These are phyloP conservation scores for Epinephelus malabaricus DNA, from an alignment of 2,797 vertebrate species.

Conservation along the genomic window DNA sequence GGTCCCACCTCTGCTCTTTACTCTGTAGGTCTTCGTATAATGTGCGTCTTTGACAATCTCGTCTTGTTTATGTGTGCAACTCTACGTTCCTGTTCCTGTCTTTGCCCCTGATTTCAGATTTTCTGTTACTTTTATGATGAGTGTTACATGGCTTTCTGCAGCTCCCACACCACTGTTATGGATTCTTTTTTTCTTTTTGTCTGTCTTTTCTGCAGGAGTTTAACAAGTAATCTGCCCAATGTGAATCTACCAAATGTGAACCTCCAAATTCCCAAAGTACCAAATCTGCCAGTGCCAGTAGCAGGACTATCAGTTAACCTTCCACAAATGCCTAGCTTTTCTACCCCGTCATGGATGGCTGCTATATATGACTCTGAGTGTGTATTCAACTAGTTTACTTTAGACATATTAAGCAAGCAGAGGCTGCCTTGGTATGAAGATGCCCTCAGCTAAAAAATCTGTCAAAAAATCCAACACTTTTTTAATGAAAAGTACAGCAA, in stretches of 20 bases:
- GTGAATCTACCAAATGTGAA: slow-evolving; percentile 99
- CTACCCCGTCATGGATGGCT: slow-evolving; percentile 99
- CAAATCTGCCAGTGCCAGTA: slow-evolving; percentile 96
- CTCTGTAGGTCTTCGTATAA: slow-evolving; percentile 59
- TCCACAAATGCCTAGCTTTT: slow-evolving; percentile 99
- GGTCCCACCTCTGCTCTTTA: slow-evolving; percentile 19
- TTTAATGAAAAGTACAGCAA: background rate
- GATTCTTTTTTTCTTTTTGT: slow-evolving; percentile 98
- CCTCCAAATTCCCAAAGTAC: slow-evolving; percentile 99
- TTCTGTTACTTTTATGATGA: slow-evolving; percentile 84
- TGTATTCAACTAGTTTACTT: slow-evolving; percentile 98
- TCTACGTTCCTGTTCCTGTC: slow-evolving; percentile 69
- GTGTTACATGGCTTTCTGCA: slow-evolving; percentile 93
- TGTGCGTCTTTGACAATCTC: slow-evolving; percentile 69
- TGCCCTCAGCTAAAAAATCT: slow-evolving; percentile 72
- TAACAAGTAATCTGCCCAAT: slow-evolving; percentile 99
- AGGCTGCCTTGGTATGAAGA: slow-evolving; percentile 97
- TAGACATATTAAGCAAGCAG: slow-evolving; percentile 91
- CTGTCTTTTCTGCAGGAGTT: slow-evolving; percentile 99
- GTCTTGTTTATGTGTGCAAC: slow-evolving; percentile 63
- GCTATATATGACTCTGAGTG: slow-evolving; percentile 99
- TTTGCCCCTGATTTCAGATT: slow-evolving; percentile 78
- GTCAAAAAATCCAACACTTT: background rate
- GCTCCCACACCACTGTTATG: slow-evolving; percentile 97
- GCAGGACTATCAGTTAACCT: slow-evolving; percentile 99